Evolutionary conservation across 2,797 vertebrate genomes (phyloP).

Genomic region (Chromobotia macracanthus): DNA sequence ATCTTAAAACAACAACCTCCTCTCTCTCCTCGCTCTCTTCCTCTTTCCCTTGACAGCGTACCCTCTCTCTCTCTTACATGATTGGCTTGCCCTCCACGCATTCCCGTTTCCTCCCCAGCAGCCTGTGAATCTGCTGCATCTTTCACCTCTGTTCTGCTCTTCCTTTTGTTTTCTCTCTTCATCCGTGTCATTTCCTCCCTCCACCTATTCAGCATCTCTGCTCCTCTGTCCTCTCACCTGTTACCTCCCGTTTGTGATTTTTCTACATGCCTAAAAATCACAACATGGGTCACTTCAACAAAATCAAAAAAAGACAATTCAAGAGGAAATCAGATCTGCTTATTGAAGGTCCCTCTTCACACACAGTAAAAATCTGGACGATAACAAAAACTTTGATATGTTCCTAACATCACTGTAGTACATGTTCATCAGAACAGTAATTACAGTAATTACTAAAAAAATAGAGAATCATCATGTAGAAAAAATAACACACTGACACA

Average conservation of each 20-base stretch:
- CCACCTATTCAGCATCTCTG: conserved; percentile 13
- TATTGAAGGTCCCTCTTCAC: too few relatives aligned
- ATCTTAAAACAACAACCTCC: conserved; percentile 81
- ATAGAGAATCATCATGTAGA: too few relatives aligned
- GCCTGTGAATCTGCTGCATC: conserved; percentile 11
- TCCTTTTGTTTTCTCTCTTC: conserved; percentile 25
- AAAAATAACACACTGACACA: too few relatives aligned
- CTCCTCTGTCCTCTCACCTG: conserved; percentile 33
- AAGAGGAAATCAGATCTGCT: too few relatives aligned
- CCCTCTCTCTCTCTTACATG: conserved; percentile 43
- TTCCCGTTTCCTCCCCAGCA: conserved; percentile 49
- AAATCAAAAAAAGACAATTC: background rate
- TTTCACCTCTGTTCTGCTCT: conserved; percentile 24
- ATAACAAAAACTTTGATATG: too few relatives aligned
- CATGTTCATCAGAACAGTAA: too few relatives aligned
- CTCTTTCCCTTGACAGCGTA: conserved; percentile 41
- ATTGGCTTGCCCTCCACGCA: conserved; percentile 42
- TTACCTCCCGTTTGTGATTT: conserved; percentile 45
- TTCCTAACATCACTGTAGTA: too few relatives aligned
- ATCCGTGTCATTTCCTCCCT: conserved; percentile 16
- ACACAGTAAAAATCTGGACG: too few relatives aligned
- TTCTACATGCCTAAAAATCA: background rate
- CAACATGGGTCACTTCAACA: too few relatives aligned
- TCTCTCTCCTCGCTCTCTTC: conserved; percentile 44
- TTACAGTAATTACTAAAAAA: too few relatives aligned